These are phyloP conservation scores for Eilema depressum DNA, from an alignment of 2,888 invertebrate genomes.

Conservation along the genomic window DNA sequence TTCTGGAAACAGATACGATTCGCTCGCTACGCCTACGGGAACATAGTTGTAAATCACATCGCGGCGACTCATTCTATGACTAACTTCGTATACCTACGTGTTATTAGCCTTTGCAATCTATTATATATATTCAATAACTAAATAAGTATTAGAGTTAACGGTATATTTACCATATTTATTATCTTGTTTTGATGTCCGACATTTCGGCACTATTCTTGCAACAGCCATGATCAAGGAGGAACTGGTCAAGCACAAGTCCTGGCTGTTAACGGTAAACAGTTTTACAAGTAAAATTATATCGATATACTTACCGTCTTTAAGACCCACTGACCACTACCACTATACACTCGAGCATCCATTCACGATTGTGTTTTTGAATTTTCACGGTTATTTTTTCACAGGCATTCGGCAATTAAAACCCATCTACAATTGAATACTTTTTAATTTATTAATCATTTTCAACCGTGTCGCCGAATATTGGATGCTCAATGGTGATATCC, in stretches of 20 bases:
- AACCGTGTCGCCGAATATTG: no score
- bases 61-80: constrained; percentile 65
- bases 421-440: no score
- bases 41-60: constrained; percentile 75
- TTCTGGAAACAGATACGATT: constrained; percentile 72
- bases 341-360: no score
- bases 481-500: no score
- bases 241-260: background rate
- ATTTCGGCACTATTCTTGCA: background rate
- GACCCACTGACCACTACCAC: no score
- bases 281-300: background rate
- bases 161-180: constrained; percentile 8
- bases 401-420: no score
- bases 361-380: no score
- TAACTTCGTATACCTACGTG: constrained; percentile 53
- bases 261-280: background rate
- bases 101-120: background rate
- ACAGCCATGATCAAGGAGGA: background rate
- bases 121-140: background rate
- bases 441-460: no score
- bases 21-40: constrained; percentile 70
- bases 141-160: background rate
- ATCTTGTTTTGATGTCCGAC: background rate
- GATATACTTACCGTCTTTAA: no score
- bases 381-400: no score